Evolutionary conservation across 64 coral and sea anemone species (phyloP).

Genomic region (Orbicella faveolata): DNA sequence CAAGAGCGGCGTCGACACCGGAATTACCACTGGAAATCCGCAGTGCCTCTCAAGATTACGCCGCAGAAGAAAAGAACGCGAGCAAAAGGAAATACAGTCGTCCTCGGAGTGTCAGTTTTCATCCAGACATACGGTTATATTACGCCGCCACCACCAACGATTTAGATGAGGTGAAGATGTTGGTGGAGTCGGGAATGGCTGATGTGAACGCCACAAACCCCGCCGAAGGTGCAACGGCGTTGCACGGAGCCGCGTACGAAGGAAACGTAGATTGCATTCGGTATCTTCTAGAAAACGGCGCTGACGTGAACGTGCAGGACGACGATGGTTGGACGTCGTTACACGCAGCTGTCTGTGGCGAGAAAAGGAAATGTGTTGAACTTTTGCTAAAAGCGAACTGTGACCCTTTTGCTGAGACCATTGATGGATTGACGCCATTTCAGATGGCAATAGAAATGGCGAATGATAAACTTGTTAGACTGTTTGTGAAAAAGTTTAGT

Average conservation of each 20-base stretch:
- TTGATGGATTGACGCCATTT: slow-evolving; percentile 76
- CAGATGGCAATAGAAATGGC: slow-evolving; percentile 90
- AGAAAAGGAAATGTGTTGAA: slow-evolving; percentile 56
- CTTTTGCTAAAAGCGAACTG: slow-evolving; percentile 44
- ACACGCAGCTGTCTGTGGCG: slow-evolving; percentile 74
- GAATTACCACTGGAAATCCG: slow-evolving; percentile 6
- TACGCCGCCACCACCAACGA: slow-evolving; percentile 85
- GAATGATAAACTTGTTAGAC: slow-evolving; percentile 60
- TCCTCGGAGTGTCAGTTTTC: slow-evolving; percentile 89
- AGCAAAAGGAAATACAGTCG: slow-evolving; percentile 62
- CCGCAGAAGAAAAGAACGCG: slow-evolving; percentile 6
- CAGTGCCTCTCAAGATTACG: neutral
- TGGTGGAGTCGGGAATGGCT: slow-evolving; percentile 79
- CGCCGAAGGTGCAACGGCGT: slow-evolving; percentile 78
- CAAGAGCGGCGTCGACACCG: slow-evolving; percentile 31
- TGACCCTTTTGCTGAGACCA: slow-evolving; percentile 60
- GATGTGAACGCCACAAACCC: slow-evolving; percentile 82
- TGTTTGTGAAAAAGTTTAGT: slow-evolving; percentile 49
- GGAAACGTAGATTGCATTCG: slow-evolving; percentile 65
- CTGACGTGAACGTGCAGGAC: slow-evolving; percentile 56
- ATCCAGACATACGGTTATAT: slow-evolving; percentile 80
- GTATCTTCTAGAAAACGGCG: slow-evolving; percentile 69
- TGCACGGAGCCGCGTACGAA: slow-evolving; percentile 79
- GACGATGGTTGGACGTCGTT: slow-evolving; percentile 87
- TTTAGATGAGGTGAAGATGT: slow-evolving; percentile 72